Conservation (phyloP, 2,888 invertebrate species). For the Neoaliturus tenellus region DNA sequence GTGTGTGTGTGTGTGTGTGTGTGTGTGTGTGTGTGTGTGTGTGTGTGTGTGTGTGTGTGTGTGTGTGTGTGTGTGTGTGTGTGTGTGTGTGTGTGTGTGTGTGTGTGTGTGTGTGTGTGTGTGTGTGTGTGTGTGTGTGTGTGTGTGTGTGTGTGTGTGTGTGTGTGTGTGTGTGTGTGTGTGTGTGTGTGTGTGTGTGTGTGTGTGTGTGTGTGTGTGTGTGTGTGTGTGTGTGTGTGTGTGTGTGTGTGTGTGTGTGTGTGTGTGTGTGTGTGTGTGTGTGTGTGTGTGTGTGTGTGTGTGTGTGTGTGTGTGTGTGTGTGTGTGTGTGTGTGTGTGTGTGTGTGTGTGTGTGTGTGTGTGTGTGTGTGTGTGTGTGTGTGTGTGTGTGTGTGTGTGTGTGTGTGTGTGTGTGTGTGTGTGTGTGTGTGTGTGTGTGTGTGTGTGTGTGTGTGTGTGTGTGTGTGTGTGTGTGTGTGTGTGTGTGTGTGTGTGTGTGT, state of each 20-base stretch:
- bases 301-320: conserved; percentile 19
- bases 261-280: conserved; percentile 26
- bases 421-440: conserved; percentile 19
- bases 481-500: conserved; percentile 26
- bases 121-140: conserved; percentile 19
- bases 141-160: conserved; percentile 26
- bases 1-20: conserved; percentile 26
- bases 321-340: conserved; percentile 26
- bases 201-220: conserved; percentile 22
- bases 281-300: conserved; percentile 26
- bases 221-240: conserved; percentile 26
- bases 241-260: conserved; percentile 22
- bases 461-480: conserved; percentile 22
- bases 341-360: conserved; percentile 26
- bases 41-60: not conserved
- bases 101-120: conserved; percentile 26
- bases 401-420: conserved; percentile 26
- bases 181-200: conserved; percentile 23
- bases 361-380: conserved; percentile 22
- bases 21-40: conserved; percentile 26
- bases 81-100: conserved; percentile 26
- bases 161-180: conserved; percentile 26
- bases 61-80: not conserved
- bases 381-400: conserved; percentile 26
- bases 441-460: conserved; percentile 19